Evolutionary conservation across 2,113 vertebrate species (phyloP).

Genomic region (Beaufortia kweichowensis): DNA sequence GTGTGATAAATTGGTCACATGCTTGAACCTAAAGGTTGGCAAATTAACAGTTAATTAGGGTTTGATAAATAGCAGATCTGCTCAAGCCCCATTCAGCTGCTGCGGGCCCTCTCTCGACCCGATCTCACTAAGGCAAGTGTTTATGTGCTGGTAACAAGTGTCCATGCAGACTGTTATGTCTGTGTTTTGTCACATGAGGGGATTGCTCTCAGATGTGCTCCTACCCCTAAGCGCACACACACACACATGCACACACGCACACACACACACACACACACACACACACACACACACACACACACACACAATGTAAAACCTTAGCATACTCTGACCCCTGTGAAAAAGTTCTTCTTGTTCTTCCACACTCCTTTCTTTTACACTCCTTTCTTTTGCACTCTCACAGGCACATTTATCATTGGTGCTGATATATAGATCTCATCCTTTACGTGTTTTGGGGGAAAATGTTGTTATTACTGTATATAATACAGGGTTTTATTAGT

Average conservation of each 20-base stretch:
- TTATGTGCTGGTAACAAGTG: constrained; percentile 86
- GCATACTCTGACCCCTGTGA: constrained; percentile 56
- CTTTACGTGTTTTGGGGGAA: background rate
- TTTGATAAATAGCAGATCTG: constrained; percentile 82
- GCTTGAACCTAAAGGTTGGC: constrained; percentile 79
- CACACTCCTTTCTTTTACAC: background rate
- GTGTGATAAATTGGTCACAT: constrained; percentile 77
- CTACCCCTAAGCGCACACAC: constrained; percentile 45
- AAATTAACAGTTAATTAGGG: constrained; percentile 83
- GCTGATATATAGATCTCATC: constrained; percentile 28
- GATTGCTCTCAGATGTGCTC: constrained; percentile 74
- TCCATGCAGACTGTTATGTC: constrained; percentile 75
- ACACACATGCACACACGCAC: constrained; percentile 41
- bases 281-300: constrained; percentile 21
- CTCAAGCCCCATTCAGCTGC: constrained; percentile 60
- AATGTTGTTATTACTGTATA: background rate
- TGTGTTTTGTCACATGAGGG: constrained; percentile 75
- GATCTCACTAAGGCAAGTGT: constrained; percentile 79
- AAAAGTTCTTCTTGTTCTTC: constrained; percentile 17
- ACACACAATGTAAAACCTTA: constrained; percentile 42
- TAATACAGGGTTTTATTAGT: background rate
- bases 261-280: constrained; percentile 26
- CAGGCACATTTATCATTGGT: constrained; percentile 52
- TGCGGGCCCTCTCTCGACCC: constrained; percentile 52
- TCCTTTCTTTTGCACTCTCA: constrained; percentile 33